Percentiles rank a stretch among this genome's conserved stretches.
These are phyloP conservation scores for Phyto melanocephala DNA, from an alignment of 2,888 invertebrate species.

Conservation along the genomic window DNA sequence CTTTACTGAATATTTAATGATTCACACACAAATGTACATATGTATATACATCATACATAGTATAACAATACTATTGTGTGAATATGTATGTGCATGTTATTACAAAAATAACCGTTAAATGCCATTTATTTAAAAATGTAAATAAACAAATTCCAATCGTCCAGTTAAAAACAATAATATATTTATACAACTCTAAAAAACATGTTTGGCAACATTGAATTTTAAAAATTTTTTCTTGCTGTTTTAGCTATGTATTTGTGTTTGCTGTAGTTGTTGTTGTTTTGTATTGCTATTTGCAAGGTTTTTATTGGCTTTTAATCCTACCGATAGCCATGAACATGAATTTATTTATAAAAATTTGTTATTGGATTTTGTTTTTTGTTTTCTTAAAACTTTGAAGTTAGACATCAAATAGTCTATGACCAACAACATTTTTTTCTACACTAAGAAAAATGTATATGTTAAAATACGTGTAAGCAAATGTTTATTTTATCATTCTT, in stretches of 20 bases:
- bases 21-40: not conserved
- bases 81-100: not conserved
- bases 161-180: not conserved
- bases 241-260: not conserved
- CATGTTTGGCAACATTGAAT: conserved; percentile 46
- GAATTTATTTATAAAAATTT: conserved; percentile 12
- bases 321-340: conserved; percentile 45
- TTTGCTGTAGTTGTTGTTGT: not conserved
- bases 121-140: conserved; percentile 45
- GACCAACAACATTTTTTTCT: too few species aligned
- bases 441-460: too few species aligned
- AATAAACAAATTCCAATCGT: conserved; percentile 35
- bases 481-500: too few species aligned
- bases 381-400: not conserved
- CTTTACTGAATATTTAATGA: not conserved
- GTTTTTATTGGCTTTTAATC: conserved; percentile 42
- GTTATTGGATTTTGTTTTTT: not conserved
- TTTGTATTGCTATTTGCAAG: not conserved
- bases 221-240: conserved; percentile 1
- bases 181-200: not conserved
- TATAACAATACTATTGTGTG: not conserved
- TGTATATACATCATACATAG: not conserved
- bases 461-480: too few species aligned
- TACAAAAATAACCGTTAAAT: conserved; percentile 49
- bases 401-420: conserved; percentile 1